Conservation (phyloP, 2,113 vertebrate species). For the Sapajus apella region DNA sequence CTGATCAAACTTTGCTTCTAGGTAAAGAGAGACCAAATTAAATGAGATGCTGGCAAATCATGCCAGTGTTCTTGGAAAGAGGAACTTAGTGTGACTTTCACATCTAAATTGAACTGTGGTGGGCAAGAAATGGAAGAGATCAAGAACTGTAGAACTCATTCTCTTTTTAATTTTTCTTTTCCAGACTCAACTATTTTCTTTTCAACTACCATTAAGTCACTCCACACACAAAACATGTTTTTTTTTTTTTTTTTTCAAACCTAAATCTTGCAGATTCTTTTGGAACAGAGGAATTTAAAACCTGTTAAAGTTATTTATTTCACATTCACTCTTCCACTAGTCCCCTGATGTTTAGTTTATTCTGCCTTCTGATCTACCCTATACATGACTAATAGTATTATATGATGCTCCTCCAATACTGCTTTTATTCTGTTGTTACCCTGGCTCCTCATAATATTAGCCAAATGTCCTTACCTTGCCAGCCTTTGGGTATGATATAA, state of each 20-base stretch:
- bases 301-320: not conserved
- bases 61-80: not conserved
- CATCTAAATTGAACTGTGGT: not conserved
- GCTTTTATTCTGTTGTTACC: not conserved
- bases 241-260: not conserved
- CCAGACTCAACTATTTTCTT: not conserved
- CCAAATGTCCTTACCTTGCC: not conserved
- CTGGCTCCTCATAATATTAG: not conserved
- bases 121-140: not conserved
- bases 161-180: not conserved
- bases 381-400: not conserved
- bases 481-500: not conserved
- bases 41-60: not conserved
- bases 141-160: not conserved
- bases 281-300: not conserved
- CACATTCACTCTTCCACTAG: not conserved
- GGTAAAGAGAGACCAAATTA: not conserved
- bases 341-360: not conserved
- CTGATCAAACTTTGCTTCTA: not conserved
- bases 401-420: not conserved
- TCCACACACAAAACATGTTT: not conserved
- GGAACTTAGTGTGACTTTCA: not conserved
- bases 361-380: not conserved
- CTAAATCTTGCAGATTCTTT: not conserved
- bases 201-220: not conserved